phyloP scores from a whole-genome alignment of 2,113 vertebrate genomes.

The Phalacrocorax brasilianus region DNA sequence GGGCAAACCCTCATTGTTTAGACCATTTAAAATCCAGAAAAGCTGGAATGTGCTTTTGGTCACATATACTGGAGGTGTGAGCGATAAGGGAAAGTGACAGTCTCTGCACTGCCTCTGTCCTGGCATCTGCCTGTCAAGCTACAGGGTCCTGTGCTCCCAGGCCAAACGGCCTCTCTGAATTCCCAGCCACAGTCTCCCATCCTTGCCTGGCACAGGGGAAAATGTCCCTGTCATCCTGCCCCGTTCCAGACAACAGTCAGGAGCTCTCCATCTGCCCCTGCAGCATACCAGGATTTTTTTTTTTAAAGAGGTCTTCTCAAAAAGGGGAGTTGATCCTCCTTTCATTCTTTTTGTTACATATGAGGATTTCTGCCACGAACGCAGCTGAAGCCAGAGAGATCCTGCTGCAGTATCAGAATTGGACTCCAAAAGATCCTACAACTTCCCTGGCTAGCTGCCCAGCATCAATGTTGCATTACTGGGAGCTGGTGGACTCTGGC shows the following conservation, averaged over 20 bases:
- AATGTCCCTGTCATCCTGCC: neutral
- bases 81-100: neutral
- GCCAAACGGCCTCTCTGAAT: neutral
- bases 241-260: neutral
- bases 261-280: neutral
- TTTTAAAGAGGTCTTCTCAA: neutral
- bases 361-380: neutral
- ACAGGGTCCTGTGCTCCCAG: neutral
- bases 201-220: neutral
- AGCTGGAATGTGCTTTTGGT: neutral
- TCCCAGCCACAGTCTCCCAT: neutral
- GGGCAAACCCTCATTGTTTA: slow-evolving; percentile 1
- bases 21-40: neutral
- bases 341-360: neutral
- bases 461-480: neutral
- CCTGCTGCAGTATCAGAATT: neutral
- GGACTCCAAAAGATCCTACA: neutral
- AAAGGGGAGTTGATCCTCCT: neutral
- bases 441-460: neutral
- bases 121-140: neutral
- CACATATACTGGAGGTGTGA: neutral
- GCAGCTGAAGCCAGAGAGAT: neutral
- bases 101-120: neutral
- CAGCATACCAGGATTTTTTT: neutral
- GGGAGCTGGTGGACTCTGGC: neutral